Evolutionary conservation across 2,797 vertebrate species (phyloP), one percentile per base, ranked within the genome.

Genomic region (Euthynnus affinis): DNA sequence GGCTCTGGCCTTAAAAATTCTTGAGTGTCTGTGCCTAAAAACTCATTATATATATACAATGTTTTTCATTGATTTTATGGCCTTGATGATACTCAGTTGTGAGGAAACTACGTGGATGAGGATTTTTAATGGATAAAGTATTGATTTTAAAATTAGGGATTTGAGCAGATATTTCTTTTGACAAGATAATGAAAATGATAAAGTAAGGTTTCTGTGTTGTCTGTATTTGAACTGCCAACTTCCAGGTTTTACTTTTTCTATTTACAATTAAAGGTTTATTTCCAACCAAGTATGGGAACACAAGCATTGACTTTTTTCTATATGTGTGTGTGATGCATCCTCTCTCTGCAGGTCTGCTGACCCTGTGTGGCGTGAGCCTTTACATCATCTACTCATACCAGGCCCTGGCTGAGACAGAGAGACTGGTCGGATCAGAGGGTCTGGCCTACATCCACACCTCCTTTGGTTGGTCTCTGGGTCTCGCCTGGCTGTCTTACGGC

Each of bases 401-500:
- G 65, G 95, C 95, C 2, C 87, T 95, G 29, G 67, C 71, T 1
- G 95, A 95, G 81, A 91, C 84, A 0, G 88, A 94, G 77, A 80
- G 65, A 46, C 87, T 76, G 73, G 88, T 93, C 2, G 93, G 94
- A 1, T 58, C 14, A 0, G 91, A 93, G 74, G 82, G 71, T 2
- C 57, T 96, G 71, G 80, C 91, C 64, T 75, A 71, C 0, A 44
- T 96, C 32, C 65, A 5, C 73, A 87, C 94, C 58, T 87, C 93
- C 59, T 96, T 95, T 1, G 93, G 96, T 88, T 96, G 95, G 96
- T 95, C 96, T 18, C 55, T 94, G 75, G 93, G 82, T 44, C 80
- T 96, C 83, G 96, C 94, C 77, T 96, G 95, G 93, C 91, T 95
- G 56, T 96, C 95, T 74, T 96, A 91, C 2, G 27, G 88, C 71